Evolutionary conservation across 2,888 invertebrate genomes (phyloP).

Genomic region (Hypselothyrea guttata): DNA sequence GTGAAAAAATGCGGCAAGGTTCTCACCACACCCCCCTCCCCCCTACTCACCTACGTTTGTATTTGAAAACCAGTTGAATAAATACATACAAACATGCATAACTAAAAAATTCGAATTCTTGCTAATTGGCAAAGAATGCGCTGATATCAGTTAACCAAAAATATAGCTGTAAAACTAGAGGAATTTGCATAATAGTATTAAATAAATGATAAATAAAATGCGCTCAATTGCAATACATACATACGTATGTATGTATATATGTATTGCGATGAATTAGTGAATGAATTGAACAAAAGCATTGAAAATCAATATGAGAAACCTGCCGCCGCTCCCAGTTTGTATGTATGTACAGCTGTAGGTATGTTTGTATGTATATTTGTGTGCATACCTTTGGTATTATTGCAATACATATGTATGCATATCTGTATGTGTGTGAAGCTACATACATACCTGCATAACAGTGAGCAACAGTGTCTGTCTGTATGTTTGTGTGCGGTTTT

Average conservation of each 20-base stretch:
- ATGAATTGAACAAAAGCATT: constrained; percentile 72
- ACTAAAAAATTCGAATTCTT: constrained; percentile 54
- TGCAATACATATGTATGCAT: constrained; percentile 22
- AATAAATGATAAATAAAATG: constrained; percentile 30
- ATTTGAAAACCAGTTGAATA: constrained; percentile 34
- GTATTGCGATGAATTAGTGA: constrained; percentile 72
- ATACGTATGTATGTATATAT: too few relatives aligned
- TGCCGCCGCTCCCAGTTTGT: constrained; percentile 74
- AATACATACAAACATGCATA: constrained; percentile 49
- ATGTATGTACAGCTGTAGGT: constrained; percentile 13
- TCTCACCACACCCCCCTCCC: not conserved
- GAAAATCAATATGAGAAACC: constrained; percentile 75
- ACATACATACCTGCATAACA: constrained; percentile 28
- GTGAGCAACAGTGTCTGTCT: constrained; percentile 25
- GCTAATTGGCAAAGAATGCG: constrained; percentile 70
- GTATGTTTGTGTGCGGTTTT: constrained; percentile 21
- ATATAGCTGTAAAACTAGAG: constrained; percentile 13
- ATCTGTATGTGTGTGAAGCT: constrained; percentile 24
- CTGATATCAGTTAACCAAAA: constrained; percentile 49
- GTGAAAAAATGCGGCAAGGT: constrained; percentile 22
- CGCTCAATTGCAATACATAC: constrained; percentile 66
- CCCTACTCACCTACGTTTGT: constrained; percentile 7
- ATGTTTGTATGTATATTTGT: constrained; percentile 11
- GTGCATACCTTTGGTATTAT: constrained; percentile 54
- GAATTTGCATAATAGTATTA: constrained; percentile 27